Percentiles rank a stretch among this genome's conserved stretches.
phyloP scores from a whole-genome alignment of 2,113 vertebrate species.

The Neopipo cinnamomea region DNA sequence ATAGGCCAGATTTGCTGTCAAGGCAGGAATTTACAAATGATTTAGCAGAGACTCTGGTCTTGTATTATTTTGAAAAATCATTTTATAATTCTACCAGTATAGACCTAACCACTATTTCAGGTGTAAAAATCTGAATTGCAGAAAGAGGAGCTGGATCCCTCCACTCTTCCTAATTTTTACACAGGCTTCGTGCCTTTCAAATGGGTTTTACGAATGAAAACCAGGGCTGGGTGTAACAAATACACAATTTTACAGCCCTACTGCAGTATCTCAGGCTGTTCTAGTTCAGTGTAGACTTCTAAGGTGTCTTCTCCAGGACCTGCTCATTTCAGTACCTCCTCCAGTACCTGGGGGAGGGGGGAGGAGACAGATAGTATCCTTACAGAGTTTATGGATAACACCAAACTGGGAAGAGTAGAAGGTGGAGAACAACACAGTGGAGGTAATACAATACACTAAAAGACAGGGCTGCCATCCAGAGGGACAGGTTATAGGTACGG shows the following conservation, averaged over 20 bases:
- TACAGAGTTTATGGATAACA: background rate
- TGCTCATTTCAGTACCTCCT: background rate
- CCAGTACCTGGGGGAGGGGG: background rate
- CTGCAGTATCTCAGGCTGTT: background rate
- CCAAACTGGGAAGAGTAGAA: background rate
- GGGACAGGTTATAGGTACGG: accelerated
- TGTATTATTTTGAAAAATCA: background rate
- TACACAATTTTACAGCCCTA: background rate
- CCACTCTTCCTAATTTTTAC: background rate
- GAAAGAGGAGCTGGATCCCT: background rate
- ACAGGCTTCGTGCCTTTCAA: background rate
- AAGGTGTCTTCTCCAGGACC: background rate
- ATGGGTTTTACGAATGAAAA: background rate
- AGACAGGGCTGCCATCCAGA: background rate
- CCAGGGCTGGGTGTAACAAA: background rate
- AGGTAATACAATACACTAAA: background rate
- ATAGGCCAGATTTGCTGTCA: background rate
- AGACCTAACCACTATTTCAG: background rate
- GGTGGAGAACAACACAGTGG: too few relatives aligned
- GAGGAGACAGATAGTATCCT: background rate
- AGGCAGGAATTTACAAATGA: background rate
- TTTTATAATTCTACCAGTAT: background rate
- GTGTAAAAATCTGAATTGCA: background rate
- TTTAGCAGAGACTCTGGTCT: background rate
- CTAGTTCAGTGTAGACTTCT: background rate